phyloP scores from a whole-genome alignment of 2,797 vertebrate genomes.

The Amniataba percoides region DNA sequence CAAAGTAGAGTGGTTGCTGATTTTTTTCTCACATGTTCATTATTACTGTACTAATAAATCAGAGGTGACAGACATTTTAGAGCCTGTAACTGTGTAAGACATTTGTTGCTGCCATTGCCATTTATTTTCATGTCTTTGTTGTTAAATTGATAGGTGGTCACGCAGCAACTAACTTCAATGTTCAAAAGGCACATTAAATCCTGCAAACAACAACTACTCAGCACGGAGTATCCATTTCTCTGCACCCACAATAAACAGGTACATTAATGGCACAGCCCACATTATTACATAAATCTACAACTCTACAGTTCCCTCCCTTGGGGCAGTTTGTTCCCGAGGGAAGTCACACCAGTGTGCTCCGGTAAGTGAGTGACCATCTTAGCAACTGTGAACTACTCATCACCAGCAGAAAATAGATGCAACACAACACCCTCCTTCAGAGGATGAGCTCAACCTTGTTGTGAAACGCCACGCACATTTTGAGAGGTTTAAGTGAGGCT shows the following conservation, averaged over 20 bases:
- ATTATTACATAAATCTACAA: slow-evolving; percentile 30
- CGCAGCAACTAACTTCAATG: no score
- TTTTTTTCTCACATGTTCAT: not conserved
- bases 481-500: slow-evolving; percentile 48
- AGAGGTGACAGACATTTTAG: not conserved
- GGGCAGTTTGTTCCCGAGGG: slow-evolving; percentile 43
- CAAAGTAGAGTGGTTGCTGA: not conserved
- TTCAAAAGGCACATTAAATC: not conserved
- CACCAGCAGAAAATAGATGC: slow-evolving; percentile 86
- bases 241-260: not conserved
- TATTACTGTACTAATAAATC: not conserved
- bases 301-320: slow-evolving; percentile 26
- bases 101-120: not conserved
- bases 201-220: not conserved
- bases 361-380: slow-evolving; percentile 62
- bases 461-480: slow-evolving; percentile 53
- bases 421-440: slow-evolving; percentile 76
- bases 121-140: not conserved
- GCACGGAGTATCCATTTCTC: not conserved
- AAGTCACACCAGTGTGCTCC: slow-evolving; percentile 57
- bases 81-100: not conserved
- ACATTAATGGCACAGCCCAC: not conserved
- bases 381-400: slow-evolving; percentile 82
- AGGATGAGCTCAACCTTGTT: slow-evolving; percentile 59
- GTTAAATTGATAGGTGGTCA: not conserved